phyloP scores from a whole-genome alignment of 2,113 vertebrate species.

The Hyperopisus bebe region DNA sequence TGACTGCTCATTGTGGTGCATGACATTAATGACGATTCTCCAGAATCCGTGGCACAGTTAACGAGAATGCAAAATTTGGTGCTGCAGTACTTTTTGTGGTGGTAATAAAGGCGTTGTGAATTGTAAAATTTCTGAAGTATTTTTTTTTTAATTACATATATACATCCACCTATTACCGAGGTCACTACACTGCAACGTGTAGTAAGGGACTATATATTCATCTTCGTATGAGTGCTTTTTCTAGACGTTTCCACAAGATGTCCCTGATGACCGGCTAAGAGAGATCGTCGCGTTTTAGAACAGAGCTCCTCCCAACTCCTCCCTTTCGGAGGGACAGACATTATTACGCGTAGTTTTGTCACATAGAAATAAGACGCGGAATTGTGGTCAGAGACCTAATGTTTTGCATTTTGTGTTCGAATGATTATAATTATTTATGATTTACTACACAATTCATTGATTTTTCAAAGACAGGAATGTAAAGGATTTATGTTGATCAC shows the following conservation, averaged over 20 bases:
- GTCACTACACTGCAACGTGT: not conserved
- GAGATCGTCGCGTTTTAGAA: not conserved
- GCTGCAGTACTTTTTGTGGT: not conserved
- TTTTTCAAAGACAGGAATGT: not conserved
- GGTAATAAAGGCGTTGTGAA: not conserved
- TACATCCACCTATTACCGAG: not conserved
- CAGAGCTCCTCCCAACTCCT: not conserved
- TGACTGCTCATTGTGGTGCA: too few relatives aligned
- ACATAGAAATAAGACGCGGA: not conserved
- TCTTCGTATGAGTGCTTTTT: not conserved
- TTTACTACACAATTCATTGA: not conserved
- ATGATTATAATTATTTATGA: not conserved
- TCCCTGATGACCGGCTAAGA: not conserved
- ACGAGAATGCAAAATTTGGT: not conserved
- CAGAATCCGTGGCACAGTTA: not conserved
- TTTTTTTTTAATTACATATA: not conserved
- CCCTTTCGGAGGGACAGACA: not conserved
- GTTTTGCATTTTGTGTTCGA: not conserved
- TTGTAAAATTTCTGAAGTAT: not conserved
- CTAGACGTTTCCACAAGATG: not conserved
- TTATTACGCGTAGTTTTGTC: not conserved
- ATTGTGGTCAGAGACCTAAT: not conserved
- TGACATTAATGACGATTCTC: too few relatives aligned
- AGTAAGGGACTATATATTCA: not conserved
- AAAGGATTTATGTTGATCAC: not conserved